Base-by-base conservation (phyloP, 2,113 vertebrate genomes). In the Salvator merianae region DNA sequence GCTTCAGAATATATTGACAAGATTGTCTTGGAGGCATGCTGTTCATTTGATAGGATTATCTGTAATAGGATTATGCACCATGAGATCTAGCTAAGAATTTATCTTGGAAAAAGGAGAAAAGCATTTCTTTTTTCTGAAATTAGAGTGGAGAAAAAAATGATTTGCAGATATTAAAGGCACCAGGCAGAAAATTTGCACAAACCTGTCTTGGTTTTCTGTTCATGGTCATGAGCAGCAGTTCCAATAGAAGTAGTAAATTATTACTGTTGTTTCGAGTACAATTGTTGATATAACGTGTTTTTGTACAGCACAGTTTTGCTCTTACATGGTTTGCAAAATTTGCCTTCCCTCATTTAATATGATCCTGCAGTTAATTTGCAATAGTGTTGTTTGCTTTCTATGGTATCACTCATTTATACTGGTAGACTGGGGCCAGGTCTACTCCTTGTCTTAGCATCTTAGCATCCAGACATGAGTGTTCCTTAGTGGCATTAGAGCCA, bases 21-120 rank as follows among this genome's bases (percentile, higher is more conserved):
- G 68, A 73, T 85, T 72, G 83, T 73, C 68, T 72, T 7, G 68
- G 66, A 79, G 83, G 68, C 83, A 72, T 63, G n/a, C 77, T 79
- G 26, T 53, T 85, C 30, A 72, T 84, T 79, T 79, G 77, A 85
- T 47, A 79, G 77, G 83, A 85, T 85, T 79, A 79, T 79, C 55
- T 36, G n/a, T 79, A 85, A 79, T 73, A 72, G 78, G 76, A 79
- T 85, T 85, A 85, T 73, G 55, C n/a, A 24, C 83, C 70, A 79
- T 50, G 69, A 85, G 30, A 72, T 73, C 76, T 78, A 20, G 68
- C 68, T 84, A n/a, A 72, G 50, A 84, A 71, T 84, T 78, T 78
- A 84, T 79, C 76, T n/a, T 47, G 62, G 68, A 36, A 63, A 65
- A 9, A 53, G 38, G 72, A 55, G 53, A 72, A 24, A 24, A 36